Conservation (phyloP, 2,797 vertebrate genomes). For the Scarus forsteni region DNA sequence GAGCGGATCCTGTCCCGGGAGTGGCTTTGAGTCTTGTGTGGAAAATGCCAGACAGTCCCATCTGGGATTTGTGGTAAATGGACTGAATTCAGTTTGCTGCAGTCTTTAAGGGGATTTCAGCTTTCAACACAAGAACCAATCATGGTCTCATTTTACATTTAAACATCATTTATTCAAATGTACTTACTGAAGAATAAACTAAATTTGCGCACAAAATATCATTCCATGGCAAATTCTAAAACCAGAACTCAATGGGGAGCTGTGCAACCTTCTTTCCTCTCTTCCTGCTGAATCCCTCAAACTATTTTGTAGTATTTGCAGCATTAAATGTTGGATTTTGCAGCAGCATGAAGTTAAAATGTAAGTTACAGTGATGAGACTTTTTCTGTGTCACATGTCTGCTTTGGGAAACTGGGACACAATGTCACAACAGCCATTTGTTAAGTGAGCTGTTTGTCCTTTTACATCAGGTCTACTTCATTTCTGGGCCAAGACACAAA, state of each 20-base stretch:
- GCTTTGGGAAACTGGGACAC: background rate
- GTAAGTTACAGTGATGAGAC: background rate
- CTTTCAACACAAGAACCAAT: conserved; percentile 28
- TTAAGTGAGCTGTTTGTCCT: background rate
- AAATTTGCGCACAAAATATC: background rate
- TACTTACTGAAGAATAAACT: background rate
- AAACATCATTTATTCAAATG: conserved; percentile 22
- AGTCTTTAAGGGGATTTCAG: conserved; percentile 35
- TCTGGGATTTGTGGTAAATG: conserved; percentile 63
- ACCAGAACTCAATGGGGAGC: background rate
- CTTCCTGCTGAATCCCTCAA: background rate
- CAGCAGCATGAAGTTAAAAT: no score
- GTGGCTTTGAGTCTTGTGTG: conserved; percentile 20
- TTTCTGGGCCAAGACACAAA: background rate
- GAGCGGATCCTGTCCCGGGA: conserved; percentile 49
- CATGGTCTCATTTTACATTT: conserved; percentile 29
- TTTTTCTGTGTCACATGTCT: background rate
- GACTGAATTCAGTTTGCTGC: conserved; percentile 53
- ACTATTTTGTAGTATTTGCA: no score
- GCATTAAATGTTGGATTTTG: no score
- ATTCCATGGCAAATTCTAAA: background rate
- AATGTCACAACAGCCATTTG: background rate
- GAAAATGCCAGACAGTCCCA: conserved; percentile 50
- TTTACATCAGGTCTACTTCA: background rate
- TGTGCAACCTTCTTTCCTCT: background rate